Percentiles rank a stretch among this genome's conserved stretches.
These are phyloP conservation scores for Ischnura elegans DNA, from an alignment of 2,888 invertebrate species.

Conservation along the genomic window DNA sequence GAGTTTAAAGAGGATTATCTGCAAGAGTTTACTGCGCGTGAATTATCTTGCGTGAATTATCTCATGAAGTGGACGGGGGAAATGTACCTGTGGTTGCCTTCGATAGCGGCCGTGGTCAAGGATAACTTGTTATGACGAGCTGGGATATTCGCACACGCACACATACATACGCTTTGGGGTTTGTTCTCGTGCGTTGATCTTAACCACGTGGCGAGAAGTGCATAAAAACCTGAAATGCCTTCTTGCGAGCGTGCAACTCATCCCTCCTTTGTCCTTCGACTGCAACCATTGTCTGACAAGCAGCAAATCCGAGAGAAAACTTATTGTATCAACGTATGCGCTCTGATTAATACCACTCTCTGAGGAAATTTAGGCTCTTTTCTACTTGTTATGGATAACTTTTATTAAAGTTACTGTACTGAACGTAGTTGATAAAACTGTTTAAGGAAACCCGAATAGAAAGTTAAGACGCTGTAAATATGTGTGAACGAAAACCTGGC, in stretches of 20 bases:
- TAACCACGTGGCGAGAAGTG: not conserved
- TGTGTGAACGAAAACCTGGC: too few species aligned
- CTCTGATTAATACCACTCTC: too few species aligned
- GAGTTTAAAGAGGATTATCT: not conserved
- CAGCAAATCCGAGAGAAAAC: not conserved
- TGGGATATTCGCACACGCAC: not conserved
- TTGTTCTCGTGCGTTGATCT: constrained; percentile 15
- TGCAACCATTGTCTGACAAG: not conserved
- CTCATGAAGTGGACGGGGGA: not conserved
- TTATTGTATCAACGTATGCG: too few species aligned
- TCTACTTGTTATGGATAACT: too few species aligned
- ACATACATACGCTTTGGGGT: not conserved
- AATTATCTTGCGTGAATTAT: not conserved
- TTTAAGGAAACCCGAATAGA: too few species aligned
- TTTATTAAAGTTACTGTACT: too few species aligned
- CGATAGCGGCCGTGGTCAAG: constrained; percentile 14
- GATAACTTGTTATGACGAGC: constrained; percentile 35
- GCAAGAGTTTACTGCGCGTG: not conserved
- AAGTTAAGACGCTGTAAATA: too few species aligned
- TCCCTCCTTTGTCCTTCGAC: constrained; percentile 1
- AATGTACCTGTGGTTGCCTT: not conserved
- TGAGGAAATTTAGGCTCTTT: too few species aligned
- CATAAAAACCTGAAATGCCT: constrained; percentile 8
- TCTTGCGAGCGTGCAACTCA: not conserved
- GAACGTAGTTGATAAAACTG: too few species aligned